Conservation (phyloP, 2,888 invertebrate species). For the Girardia tigrina region DNA sequence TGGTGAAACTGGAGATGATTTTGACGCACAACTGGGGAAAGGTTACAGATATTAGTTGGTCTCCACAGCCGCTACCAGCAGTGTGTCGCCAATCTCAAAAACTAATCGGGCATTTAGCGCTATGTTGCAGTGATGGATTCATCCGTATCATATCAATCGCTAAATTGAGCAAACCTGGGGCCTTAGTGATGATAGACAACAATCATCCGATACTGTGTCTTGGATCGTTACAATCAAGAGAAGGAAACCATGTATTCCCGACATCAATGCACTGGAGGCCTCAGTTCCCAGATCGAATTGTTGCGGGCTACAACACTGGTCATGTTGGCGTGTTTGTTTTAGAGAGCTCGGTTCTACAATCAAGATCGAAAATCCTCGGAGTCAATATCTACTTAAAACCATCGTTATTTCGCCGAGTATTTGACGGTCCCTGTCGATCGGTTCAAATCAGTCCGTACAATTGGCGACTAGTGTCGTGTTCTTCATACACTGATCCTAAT, state of each 20-base stretch:
- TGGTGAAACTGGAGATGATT: background rate
- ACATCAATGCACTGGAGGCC: constrained; percentile 4
- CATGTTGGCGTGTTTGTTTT: background rate
- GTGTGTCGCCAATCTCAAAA: background rate
- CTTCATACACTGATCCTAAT: background rate
- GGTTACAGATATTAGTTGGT: background rate
- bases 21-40: background rate
- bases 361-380: background rate
- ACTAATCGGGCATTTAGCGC: background rate
- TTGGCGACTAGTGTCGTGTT: background rate
- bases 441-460: background rate
- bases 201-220: background rate
- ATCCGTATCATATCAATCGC: background rate
- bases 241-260: background rate
- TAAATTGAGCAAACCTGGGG: background rate
- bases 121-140: background rate
- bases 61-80: background rate
- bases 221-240: background rate
- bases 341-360: background rate
- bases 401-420: background rate
- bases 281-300: background rate
- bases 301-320: background rate
- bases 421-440: background rate
- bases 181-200: background rate
- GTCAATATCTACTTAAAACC: background rate